A percentile compares a stretch with the other conserved stretches of the same genome.
Evolutionary conservation across 2,113 vertebrate species (phyloP).

Genomic region (Microcebus tavaratra): DNA sequence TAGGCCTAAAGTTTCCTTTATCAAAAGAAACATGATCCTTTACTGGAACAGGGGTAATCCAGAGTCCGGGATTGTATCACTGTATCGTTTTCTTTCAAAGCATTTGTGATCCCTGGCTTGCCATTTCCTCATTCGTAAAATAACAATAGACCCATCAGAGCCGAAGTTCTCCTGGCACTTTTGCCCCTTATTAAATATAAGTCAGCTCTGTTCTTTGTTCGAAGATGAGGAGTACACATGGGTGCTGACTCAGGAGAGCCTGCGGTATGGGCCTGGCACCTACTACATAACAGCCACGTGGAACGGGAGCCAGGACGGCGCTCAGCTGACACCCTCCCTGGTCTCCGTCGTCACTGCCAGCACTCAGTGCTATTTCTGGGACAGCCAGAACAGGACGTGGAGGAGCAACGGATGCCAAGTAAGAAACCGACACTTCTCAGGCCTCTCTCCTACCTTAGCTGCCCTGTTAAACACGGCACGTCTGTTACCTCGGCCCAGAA

Average conservation of each 20-base stretch:
- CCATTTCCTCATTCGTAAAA: neutral
- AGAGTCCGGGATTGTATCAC: neutral
- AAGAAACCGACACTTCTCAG: neutral
- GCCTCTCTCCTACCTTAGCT: neutral
- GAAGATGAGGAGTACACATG: slow-evolving; percentile 67
- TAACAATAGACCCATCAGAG: neutral
- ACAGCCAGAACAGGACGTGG: slow-evolving; percentile 58
- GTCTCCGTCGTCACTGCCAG: neutral
- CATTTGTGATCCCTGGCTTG: neutral
- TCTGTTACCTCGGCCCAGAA: neutral
- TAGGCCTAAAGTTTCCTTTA: neutral
- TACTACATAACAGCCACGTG: slow-evolving; percentile 50
- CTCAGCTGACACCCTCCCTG: neutral
- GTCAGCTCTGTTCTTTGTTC: neutral
- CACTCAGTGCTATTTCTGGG: slow-evolving; percentile 76
- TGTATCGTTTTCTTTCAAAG: neutral
- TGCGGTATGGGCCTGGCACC: slow-evolving; percentile 10
- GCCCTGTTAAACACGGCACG: too few relatives aligned
- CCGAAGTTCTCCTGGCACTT: neutral
- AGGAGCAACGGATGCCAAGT: slow-evolving; percentile 70
- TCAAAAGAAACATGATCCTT: neutral
- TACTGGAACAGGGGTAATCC: neutral
- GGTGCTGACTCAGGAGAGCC: slow-evolving; percentile 68
- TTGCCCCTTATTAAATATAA: neutral
- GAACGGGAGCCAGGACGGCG: neutral